Evolutionary conservation across 1,140 invertebrate species (phyloP), one percentile per base, ranked within the genome.

Genomic region (Drosophila sulfurigaster): DNA sequence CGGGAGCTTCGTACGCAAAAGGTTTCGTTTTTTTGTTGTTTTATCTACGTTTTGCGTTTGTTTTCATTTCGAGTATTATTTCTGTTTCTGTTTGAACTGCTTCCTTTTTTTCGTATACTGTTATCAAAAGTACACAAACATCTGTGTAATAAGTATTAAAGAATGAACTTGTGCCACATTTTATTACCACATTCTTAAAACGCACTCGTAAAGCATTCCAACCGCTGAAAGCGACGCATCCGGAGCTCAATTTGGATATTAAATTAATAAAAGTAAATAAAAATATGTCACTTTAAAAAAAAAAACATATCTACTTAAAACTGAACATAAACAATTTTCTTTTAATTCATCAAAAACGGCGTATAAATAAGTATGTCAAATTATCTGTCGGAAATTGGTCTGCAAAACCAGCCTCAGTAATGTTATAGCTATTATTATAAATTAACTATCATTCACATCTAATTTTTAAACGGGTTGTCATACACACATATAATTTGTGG

Each of bases 41-140:
- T 80, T 83, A 88, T 78, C 70, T 78, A 49, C 52, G 38, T 58
- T 25, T 57, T 78, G 71, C 75, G 49, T 71, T 76, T 75, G 63
- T 71, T 72, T 69, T 85, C 67, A 82, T 73, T 64, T 49, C 32
- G 5, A 56, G 51, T 48, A 68, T 41, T 60, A 30, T 69, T 74
- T 74, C 49, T 32, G 15, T 49, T 58, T 41, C 30, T 25, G 54
- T 56, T 68, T 48, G 32, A 25, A 5, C 10, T 64, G 25, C 7
- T 57, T 16, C 35, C 32, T 7, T 41, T 35, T 38, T n/a, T 10
- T 51, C 10, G 25, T 10, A 13, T 5, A 7, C 1, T 32, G 51
- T 8, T 15, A 54, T 54, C 51, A 35, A 15, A 54, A 35, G n/a
- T 32, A 54, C 51, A 54, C 51, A 54, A 8, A 54, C 51, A 35